These are phyloP conservation scores for Pangasius krempfi DNA, from an alignment of 2,797 vertebrate genomes.

Conservation along the genomic window DNA sequence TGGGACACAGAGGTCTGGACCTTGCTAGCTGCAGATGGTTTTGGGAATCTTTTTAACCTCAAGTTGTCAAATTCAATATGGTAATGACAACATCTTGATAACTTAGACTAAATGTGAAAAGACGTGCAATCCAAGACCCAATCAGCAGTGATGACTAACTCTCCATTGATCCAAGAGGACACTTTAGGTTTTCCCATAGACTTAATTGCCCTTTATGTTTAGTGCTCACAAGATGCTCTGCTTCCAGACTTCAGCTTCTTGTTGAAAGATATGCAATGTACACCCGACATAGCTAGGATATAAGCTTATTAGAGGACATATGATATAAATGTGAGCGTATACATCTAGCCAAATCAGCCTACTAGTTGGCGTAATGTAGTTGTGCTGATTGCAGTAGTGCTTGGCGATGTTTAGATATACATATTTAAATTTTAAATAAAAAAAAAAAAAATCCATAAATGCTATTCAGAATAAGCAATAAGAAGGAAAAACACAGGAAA, in stretches of 20 bases:
- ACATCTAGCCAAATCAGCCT: background rate
- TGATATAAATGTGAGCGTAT: background rate
- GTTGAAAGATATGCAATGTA: background rate
- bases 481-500: background rate
- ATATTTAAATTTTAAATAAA: too few relatives aligned
- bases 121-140: background rate
- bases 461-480: background rate
- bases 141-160: background rate
- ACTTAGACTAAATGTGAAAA: background rate
- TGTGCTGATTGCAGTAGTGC: too few relatives aligned
- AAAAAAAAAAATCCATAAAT: background rate
- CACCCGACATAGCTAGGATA: background rate
- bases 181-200: background rate
- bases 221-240: background rate
- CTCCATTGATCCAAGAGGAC: background rate
- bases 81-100: background rate
- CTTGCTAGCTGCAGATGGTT: background rate
- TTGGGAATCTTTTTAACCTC: background rate
- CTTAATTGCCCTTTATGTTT: background rate
- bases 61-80: background rate
- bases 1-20: background rate
- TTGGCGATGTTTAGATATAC: background rate
- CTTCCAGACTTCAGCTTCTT: background rate
- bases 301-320: background rate
- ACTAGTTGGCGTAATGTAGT: background rate